Percentiles rank a stretch among this genome's conserved stretches.
Conservation (phyloP, 2,797 vertebrate genomes). For the Paguma larvata region DNA sequence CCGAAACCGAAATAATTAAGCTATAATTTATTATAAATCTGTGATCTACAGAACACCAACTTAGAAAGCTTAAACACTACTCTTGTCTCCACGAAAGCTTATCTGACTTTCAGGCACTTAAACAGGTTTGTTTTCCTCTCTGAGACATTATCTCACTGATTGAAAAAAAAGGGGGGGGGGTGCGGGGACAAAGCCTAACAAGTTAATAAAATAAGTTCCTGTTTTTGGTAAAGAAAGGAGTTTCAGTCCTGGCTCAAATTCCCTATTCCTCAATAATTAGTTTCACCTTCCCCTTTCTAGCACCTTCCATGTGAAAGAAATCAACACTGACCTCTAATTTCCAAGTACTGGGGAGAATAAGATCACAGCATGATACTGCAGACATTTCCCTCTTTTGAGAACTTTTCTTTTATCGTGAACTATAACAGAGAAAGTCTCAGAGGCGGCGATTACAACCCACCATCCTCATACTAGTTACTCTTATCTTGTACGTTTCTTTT, state of each 20-base stretch:
- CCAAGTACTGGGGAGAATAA: background rate
- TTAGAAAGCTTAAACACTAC: background rate
- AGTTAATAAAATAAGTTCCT: constrained; percentile 35
- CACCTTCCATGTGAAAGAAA: background rate
- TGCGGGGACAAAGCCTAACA: background rate
- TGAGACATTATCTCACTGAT: background rate
- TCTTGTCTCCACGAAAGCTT: background rate
- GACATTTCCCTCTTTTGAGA: background rate
- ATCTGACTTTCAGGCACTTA: background rate
- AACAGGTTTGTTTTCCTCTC: background rate
- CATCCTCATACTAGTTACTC: background rate
- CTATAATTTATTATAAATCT: background rate
- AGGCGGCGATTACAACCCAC: background rate
- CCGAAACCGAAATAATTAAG: background rate
- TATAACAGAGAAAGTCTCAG: background rate
- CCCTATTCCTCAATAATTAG: constrained; percentile 47
- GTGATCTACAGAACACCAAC: background rate
- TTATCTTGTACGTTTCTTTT: background rate
- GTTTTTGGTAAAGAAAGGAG: constrained; percentile 43
- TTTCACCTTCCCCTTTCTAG: constrained; percentile 61
- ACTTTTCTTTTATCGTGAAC: background rate
- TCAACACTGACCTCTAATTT: constrained; percentile 2
- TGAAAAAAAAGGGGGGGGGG: background rate
- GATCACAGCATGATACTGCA: background rate
- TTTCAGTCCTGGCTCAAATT: constrained; percentile 12